Evolutionary conservation across 2,113 vertebrate genomes (phyloP).

Genomic region (Gasterosteus nipponicus): DNA sequence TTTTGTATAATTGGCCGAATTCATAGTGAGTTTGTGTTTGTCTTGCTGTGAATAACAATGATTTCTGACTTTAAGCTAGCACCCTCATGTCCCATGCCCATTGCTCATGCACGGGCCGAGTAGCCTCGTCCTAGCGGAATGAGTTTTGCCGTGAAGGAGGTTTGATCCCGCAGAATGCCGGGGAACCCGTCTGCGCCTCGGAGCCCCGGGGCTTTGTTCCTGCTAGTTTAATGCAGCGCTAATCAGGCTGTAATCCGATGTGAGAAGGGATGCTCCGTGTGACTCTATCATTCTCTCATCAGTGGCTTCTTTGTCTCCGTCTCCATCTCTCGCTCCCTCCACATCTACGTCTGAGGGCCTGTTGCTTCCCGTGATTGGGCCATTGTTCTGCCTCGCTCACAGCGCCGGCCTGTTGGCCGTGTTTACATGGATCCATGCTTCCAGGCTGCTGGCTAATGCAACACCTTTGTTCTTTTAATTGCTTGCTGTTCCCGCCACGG

Average conservation of each 20-base stretch:
- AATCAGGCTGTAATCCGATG: constrained; percentile 71
- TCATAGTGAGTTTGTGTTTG: background rate
- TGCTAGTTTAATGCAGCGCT: constrained; percentile 33
- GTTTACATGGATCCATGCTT: constrained; percentile 69
- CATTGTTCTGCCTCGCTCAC: constrained; percentile 60
- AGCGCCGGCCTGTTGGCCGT: constrained; percentile 56
- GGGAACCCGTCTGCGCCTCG: constrained; percentile 1
- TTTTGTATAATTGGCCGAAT: background rate
- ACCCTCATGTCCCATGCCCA: background rate
- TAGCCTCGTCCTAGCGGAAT: background rate
- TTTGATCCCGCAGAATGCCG: constrained; percentile 17
- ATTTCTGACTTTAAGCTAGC: background rate
- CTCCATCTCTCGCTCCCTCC: constrained; percentile 27
- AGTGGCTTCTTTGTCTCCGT: constrained; percentile 60
- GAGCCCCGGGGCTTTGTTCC: constrained; percentile 37
- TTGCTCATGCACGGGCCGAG: background rate
- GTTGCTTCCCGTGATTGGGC: constrained; percentile 69
- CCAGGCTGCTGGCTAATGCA: constrained; percentile 64
- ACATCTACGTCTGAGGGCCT: constrained; percentile 41
- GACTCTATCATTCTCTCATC: constrained; percentile 74
- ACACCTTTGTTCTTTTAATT: constrained; percentile 75
- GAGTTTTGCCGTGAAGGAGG: constrained; percentile 14
- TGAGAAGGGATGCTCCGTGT: constrained; percentile 55
- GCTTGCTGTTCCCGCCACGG: constrained; percentile 56
- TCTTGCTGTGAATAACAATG: background rate